Evolutionary conservation across 1,140 invertebrate species (phyloP).

Genomic region (Achroia grisella): DNA sequence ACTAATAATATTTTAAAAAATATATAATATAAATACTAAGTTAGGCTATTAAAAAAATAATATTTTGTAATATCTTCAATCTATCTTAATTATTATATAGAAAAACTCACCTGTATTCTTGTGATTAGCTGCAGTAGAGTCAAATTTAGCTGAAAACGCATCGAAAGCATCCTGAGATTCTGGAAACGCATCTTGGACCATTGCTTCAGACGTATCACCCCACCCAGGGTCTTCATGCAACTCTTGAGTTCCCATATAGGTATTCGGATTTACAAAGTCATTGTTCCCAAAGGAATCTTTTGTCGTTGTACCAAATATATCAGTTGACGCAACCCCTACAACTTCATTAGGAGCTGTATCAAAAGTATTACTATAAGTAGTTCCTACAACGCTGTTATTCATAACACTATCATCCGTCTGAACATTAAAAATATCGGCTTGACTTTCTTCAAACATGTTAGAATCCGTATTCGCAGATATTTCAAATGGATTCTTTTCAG

Average conservation of each 20-base stretch:
- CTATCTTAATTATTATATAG: neutral
- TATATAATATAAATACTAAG: too few species aligned
- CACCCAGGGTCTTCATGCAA: conserved; percentile 6
- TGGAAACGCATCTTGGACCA: conserved; percentile 25
- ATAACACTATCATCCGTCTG: conserved; percentile 8
- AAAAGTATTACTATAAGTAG: conserved; percentile 17
- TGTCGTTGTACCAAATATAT: conserved; percentile 6
- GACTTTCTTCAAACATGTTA: neutral
- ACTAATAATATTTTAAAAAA: too few species aligned
- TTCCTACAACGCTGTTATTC: conserved; percentile 10
- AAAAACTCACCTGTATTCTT: conserved; percentile 36
- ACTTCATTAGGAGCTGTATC: neutral
- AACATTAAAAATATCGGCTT: conserved; percentile 40
- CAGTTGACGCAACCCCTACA: neutral
- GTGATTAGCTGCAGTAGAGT: conserved; percentile 72
- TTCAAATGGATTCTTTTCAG: conserved; percentile 59
- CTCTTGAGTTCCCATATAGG: neutral
- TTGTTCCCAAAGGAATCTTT: neutral
- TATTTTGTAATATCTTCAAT: too few species aligned
- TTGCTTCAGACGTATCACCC: conserved; percentile 13
- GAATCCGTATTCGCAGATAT: neutral
- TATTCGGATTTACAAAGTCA: neutral
- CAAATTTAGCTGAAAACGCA: conserved; percentile 91
- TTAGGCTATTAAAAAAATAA: too few species aligned
- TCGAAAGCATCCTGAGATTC: conserved; percentile 74